These are phyloP conservation scores for Melanchra persicariae DNA, from an alignment of 2,888 invertebrate genomes.

Conservation along the genomic window DNA sequence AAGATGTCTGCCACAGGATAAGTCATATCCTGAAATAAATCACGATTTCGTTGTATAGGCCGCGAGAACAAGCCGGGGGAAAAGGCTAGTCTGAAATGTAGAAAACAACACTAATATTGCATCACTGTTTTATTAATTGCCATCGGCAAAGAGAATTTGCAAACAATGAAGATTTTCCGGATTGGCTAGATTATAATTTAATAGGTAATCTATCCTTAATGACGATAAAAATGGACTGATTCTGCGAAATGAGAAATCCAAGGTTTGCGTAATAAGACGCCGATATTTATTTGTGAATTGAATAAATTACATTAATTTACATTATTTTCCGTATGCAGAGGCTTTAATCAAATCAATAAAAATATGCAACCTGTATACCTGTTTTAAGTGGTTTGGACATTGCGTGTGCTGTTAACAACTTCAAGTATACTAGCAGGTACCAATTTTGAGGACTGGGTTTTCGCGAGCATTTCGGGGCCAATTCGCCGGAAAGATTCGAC, in stretches of 20 bases:
- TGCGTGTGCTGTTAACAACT: neutral
- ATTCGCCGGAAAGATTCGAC: neutral
- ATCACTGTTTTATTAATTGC: neutral
- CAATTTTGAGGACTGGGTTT: neutral
- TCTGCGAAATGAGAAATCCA: constrained; percentile 13
- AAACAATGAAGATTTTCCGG: neutral
- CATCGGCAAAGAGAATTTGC: neutral
- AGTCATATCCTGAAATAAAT: too few species aligned
- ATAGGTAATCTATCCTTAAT: neutral
- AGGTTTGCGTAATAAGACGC: constrained; percentile 11
- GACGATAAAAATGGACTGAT: neutral
- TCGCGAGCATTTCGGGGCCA: neutral
- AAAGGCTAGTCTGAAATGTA: neutral
- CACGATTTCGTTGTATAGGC: too few species aligned
- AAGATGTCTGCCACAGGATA: too few species aligned
- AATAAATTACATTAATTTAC: neutral
- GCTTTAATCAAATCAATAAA: constrained; percentile 7
- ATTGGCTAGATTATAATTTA: neutral
- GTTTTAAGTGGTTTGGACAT: neutral
- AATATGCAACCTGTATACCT: neutral
- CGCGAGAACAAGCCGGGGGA: too few species aligned
- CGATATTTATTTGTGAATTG: neutral
- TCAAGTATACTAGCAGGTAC: neutral
- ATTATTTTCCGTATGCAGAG: constrained; percentile 13
- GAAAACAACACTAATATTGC: neutral